Evolutionary conservation across 2,888 invertebrate species (phyloP), one percentile per base, ranked within the genome.

Genomic region (Amphipoea lucens): DNA sequence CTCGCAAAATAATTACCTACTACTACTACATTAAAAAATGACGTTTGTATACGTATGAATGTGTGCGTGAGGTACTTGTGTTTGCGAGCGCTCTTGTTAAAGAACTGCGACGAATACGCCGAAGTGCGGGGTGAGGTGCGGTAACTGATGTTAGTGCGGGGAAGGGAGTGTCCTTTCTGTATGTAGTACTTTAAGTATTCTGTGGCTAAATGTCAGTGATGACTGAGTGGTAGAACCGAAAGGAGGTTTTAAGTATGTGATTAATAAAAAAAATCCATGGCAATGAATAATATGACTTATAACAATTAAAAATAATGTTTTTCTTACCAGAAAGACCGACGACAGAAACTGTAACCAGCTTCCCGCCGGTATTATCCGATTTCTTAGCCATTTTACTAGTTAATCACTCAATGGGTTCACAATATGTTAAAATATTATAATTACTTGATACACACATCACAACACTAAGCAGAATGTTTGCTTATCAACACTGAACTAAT

Each of bases 291-390:
- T 17, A 60, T 29, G 12, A 29, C 1, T 14, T 29, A 2, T 3
- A 40, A 9, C 45, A 29, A 20, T 23, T 29, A 12, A 29, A 42
- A 60, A 71, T 14, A 36, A 60, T 17, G n/a, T n/a, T 67, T 48
- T 74, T 89, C 96, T 96, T 90, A 97, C 97, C 97, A 93, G 97
- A 99, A 88, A 99, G 97, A 83, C 99, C 99, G 89, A 99, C 99
- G 90, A 99, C 98, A 90, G 99, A 98, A 85, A 99, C 98, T 91
- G 98, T 98, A 90, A 98, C 97, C 93, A 97, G 97, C 94, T 98
- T 98, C 81, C 98, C 97, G 89, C 98, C 97, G 83, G 92, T 92
- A 92, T 95, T 95, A 86, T 98, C 98, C 87, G 97, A 97, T 95
- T 98, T 98, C 92, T 98, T 97, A 87, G 98, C 98, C 98, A 98